A percentile compares a stretch with the other conserved stretches of the same genome.
These are phyloP conservation scores for Alca torda DNA, from an alignment of 2,797 vertebrate genomes.

Conservation along the genomic window DNA sequence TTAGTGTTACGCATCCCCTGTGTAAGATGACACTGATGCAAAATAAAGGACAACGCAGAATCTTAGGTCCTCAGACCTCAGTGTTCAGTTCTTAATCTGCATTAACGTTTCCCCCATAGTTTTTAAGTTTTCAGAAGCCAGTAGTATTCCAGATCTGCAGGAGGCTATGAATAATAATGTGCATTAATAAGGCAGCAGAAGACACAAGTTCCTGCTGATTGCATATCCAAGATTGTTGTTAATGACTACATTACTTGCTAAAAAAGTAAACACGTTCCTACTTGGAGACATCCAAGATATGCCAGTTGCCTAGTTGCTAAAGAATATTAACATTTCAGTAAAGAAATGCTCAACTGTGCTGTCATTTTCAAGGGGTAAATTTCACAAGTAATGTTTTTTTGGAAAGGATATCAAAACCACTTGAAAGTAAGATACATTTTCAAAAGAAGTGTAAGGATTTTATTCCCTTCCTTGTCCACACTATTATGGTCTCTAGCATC, in stretches of 20 bases:
- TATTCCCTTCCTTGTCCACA: neutral
- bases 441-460: neutral
- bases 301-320: slow-evolving; percentile 20
- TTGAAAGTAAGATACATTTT: neutral
- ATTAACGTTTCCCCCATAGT: neutral
- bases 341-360: neutral
- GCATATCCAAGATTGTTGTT: slow-evolving; percentile 14
- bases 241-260: slow-evolving; percentile 43
- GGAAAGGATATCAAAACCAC: neutral
- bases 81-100: neutral
- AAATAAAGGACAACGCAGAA: neutral
- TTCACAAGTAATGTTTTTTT: slow-evolving; percentile 6
- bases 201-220: slow-evolving; percentile 29
- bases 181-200: slow-evolving; percentile 18
- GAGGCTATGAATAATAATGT: slow-evolving; percentile 22
- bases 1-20: neutral
- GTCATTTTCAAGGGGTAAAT: neutral
- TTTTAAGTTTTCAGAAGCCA: neutral
- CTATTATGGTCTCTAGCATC: neutral
- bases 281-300: slow-evolving; percentile 4
- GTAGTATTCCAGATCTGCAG: neutral
- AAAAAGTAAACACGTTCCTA: slow-evolving; percentile 52
- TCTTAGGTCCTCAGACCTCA: neutral
- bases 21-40: neutral
- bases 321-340: slow-evolving; percentile 20